Conservation (phyloP, 2,113 vertebrate genomes). For the Ardeotis arabs region DNA sequence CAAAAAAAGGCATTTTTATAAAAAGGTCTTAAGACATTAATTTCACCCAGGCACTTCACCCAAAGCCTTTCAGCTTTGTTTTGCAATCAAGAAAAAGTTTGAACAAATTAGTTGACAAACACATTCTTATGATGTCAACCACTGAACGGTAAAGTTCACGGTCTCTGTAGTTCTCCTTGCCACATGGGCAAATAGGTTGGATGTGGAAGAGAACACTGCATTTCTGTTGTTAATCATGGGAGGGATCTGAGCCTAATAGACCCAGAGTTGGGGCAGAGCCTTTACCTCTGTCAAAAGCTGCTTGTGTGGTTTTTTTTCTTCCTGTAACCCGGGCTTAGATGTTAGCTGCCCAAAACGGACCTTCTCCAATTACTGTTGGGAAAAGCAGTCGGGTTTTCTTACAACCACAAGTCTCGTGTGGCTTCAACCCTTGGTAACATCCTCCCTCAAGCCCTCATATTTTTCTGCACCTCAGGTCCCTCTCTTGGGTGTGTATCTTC, state of each 20-base stretch:
- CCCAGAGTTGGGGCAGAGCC: background rate
- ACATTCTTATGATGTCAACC: background rate
- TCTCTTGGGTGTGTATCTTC: background rate
- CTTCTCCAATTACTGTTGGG: background rate
- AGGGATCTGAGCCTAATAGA: background rate
- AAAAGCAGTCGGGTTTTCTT: background rate
- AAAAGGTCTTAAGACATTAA: background rate
- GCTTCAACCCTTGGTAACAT: too few relatives aligned
- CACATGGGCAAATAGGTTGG: background rate
- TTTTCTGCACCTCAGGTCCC: background rate
- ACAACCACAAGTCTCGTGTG: background rate
- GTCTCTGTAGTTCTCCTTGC: background rate
- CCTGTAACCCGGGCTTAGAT: rapidly evolving
- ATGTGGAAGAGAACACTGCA: background rate
- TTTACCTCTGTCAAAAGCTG: background rate
- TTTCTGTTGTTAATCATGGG: background rate
- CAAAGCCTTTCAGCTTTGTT: background rate
- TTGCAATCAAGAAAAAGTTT: background rate
- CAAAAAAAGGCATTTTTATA: background rate
- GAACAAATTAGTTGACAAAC: background rate
- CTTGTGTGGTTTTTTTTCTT: background rate
- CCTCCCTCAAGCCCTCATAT: too few relatives aligned
- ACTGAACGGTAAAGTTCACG: background rate
- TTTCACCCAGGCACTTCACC: background rate
- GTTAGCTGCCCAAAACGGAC: background rate